Conservation (phyloP, 2,888 invertebrate genomes). For the Cecidostiba fungosa region DNA sequence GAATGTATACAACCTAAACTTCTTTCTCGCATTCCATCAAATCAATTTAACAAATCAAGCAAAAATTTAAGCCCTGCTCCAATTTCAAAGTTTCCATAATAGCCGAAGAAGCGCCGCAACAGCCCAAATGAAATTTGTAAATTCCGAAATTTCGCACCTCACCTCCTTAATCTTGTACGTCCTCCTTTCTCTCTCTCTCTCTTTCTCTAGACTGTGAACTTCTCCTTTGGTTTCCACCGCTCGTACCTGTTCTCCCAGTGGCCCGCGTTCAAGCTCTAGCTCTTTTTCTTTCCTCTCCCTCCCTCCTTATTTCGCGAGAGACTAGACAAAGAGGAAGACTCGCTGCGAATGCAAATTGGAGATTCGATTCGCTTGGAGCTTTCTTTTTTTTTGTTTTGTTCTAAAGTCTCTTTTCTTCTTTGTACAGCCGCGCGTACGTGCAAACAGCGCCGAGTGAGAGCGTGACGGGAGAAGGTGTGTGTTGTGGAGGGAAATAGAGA, state of each 20-base stretch:
- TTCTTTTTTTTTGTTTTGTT: conserved; percentile 47
- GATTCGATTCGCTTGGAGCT: conserved; percentile 57
- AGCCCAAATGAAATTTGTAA: conserved; percentile 47
- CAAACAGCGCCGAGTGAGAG: conserved; percentile 33
- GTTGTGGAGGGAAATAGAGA: not conserved
- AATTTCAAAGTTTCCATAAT: conserved; percentile 22
- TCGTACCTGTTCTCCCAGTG: not conserved
- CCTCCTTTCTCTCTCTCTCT: not conserved
- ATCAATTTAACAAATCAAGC: not conserved
- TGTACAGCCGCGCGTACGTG: conserved; percentile 34
- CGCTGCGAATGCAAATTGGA: conserved; percentile 61
- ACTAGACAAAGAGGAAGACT: conserved; percentile 57
- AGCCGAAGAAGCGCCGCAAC: not conserved
- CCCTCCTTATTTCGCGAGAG: conserved; percentile 45
- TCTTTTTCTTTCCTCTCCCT: conserved; percentile 28
- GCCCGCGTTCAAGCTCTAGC: not conserved
- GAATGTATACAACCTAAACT: not conserved
- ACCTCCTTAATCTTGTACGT: conserved; percentile 55
- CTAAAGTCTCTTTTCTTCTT: not conserved
- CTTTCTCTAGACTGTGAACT: conserved; percentile 37
- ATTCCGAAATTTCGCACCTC: conserved; percentile 50
- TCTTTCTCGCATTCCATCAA: not conserved
- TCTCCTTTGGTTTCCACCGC: conserved; percentile 40
- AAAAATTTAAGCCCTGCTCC: conserved; percentile 14
- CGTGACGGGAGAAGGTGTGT: not conserved